phyloP scores from a whole-genome alignment of 2,113 vertebrate species.

The Tenrec ecaudatus region DNA sequence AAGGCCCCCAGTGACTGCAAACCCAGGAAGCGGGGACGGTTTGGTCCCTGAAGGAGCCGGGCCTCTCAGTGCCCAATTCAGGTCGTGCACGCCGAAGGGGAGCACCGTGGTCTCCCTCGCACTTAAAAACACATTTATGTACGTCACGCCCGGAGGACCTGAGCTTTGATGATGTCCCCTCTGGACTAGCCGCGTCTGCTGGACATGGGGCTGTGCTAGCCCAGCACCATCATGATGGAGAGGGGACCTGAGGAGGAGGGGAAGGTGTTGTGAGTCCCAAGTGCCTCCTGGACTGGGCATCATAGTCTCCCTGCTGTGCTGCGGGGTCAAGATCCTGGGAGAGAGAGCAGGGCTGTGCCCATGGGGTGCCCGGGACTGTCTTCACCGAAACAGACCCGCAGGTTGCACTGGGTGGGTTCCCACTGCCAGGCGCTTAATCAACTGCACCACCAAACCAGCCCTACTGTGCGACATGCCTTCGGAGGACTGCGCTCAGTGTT shows the following conservation, averaged over 20 bases:
- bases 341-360: background rate
- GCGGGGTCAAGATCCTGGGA: background rate
- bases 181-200: background rate
- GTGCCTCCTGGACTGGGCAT: background rate
- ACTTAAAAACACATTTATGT: background rate
- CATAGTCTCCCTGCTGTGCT: background rate
- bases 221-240: fast-evolving
- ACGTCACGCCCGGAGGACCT: background rate
- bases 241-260: background rate
- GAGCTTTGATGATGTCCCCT: background rate
- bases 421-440: too few species aligned
- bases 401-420: background rate
- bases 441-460: too few species aligned
- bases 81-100: background rate
- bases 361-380: background rate
- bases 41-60: too few species aligned
- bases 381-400: background rate
- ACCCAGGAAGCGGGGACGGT: background rate
- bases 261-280: fast-evolving
- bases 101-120: background rate
- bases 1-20: background rate
- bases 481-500: too few species aligned
- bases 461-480: too few species aligned
- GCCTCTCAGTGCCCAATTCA: too few species aligned
- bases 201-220: background rate